Conservation (phyloP, 53 echinoderm and acorn worm genomes). For the Henricia sp. region DNA sequence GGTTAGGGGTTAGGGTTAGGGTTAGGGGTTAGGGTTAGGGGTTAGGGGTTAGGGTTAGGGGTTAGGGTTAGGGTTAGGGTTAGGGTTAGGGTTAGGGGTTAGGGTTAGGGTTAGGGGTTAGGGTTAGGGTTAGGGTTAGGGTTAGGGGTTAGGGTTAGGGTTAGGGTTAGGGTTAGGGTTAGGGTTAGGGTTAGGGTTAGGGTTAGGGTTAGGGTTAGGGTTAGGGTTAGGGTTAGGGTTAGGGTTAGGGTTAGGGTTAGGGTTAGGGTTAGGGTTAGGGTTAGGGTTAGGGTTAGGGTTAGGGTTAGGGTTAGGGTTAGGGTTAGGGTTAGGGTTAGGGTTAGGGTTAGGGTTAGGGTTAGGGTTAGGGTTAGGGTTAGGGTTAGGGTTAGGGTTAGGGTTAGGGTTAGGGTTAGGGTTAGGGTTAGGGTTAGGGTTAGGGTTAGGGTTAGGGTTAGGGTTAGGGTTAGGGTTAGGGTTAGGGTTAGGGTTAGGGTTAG, state of each 20-base stretch:
- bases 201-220: constrained; percentile 57
- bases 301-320: constrained; percentile 40
- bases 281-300: constrained; percentile 34
- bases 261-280: constrained; percentile 43
- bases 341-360: constrained; percentile 60
- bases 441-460: constrained; percentile 55
- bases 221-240: constrained; percentile 48
- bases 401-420: constrained; percentile 63
- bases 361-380: constrained; percentile 54
- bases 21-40: too few species aligned
- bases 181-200: constrained; percentile 55
- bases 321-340: constrained; percentile 20
- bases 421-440: constrained; percentile 63
- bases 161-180: constrained; percentile 68
- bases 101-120: too few species aligned
- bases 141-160: too few species aligned
- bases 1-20: too few species aligned
- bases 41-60: too few species aligned
- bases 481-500: constrained; percentile 63
- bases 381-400: constrained; percentile 45
- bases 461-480: constrained; percentile 65
- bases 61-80: too few species aligned
- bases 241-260: constrained; percentile 33
- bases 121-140: too few species aligned
- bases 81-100: too few species aligned